Evolutionary conservation across 2,113 vertebrate species (phyloP).

Genomic region (Ochotona curzoniae): DNA sequence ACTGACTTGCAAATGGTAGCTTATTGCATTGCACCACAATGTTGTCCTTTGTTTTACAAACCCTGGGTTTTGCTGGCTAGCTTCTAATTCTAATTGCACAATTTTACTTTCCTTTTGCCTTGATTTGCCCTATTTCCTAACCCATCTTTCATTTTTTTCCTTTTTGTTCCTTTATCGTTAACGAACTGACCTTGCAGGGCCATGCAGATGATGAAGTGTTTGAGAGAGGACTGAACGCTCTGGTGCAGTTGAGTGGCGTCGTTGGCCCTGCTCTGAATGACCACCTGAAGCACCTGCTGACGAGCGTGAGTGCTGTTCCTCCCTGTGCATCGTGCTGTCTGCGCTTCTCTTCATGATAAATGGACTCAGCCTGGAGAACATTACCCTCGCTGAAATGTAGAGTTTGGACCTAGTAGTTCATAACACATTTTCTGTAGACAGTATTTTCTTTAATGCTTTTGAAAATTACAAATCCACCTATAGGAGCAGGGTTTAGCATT

Average conservation of each 20-base stretch:
- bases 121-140: not conserved
- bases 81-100: constrained; percentile 33
- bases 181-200: constrained; percentile 73
- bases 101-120: not conserved
- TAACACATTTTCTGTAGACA: not conserved
- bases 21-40: too few relatives aligned
- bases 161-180: too few relatives aligned
- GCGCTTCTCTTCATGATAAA: not conserved
- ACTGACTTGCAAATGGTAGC: too few relatives aligned
- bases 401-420: not conserved
- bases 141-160: too few relatives aligned
- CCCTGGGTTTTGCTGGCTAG: constrained; percentile 23
- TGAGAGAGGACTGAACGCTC: constrained; percentile 86
- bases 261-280: constrained; percentile 87
- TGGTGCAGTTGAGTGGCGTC: constrained; percentile 87
- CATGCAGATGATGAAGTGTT: constrained; percentile 87
- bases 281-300: constrained; percentile 89
- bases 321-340: accelerated
- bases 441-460: not conserved
- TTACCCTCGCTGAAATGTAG: not conserved
- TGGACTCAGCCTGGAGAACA: too few relatives aligned
- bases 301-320: constrained; percentile 84
- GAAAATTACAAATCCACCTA: not conserved
- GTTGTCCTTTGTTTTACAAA: not conserved
- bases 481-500: not conserved